Evolutionary conservation across 1,140 invertebrate genomes (phyloP).

Genomic region (Aplysia californica): DNA sequence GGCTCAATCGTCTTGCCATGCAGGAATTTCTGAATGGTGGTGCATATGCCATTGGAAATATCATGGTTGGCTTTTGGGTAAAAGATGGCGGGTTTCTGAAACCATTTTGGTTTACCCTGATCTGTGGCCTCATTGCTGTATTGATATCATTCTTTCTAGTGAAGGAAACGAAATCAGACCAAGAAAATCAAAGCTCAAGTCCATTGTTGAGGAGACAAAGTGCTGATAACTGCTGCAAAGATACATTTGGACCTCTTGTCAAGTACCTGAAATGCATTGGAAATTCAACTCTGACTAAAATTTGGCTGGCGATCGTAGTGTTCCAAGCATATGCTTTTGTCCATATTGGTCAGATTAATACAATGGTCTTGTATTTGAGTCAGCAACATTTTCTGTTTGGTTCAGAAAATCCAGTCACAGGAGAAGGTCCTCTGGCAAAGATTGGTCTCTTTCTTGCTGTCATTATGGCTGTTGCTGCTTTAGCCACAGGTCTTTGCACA

Average conservation of each 20-base stretch:
- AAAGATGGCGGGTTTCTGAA: constrained; percentile 53
- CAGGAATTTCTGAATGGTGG: constrained; percentile 62
- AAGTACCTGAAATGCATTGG: constrained; percentile 57
- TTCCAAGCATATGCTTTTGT: constrained; percentile 62
- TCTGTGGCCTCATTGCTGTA: constrained; percentile 53
- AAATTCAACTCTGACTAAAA: constrained; percentile 49
- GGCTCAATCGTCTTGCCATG: constrained; percentile 54
- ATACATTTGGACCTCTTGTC: constrained; percentile 53
- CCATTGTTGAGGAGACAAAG: constrained; percentile 21
- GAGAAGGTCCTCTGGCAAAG: constrained; percentile 47
- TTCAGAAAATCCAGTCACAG: constrained; percentile 30
- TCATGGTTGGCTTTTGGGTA: constrained; percentile 63
- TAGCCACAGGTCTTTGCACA: constrained; percentile 49
- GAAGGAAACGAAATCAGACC: constrained; percentile 41
- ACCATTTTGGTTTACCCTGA: constrained; percentile 61
- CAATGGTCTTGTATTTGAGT: constrained; percentile 54
- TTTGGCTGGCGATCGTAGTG: constrained; percentile 60
- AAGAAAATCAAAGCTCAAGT: constrained; percentile 24
- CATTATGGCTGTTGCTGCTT: constrained; percentile 56
- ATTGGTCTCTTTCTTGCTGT: constrained; percentile 59
- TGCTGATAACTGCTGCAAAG: constrained; percentile 54
- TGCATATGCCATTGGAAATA: constrained; percentile 60
- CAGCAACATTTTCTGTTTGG: constrained; percentile 48
- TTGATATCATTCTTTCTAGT: constrained; percentile 59
- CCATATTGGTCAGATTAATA: constrained; percentile 60